Evolutionary conservation across 2,888 invertebrate species (phyloP).

Genomic region (Zelleria hepariella): DNA sequence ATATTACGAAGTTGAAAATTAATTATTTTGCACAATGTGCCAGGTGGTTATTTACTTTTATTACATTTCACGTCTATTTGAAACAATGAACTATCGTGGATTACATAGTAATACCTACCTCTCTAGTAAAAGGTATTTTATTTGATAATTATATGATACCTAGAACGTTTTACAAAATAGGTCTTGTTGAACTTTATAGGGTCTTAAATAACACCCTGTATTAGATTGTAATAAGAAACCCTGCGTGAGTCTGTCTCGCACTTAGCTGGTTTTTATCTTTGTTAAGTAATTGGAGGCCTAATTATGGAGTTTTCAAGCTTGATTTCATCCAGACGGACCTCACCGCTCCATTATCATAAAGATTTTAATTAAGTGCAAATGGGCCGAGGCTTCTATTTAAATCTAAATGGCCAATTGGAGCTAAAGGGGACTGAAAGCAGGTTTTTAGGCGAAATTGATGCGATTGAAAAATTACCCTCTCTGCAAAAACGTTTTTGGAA

Average conservation of each 20-base stretch:
- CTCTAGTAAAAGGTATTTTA: no score
- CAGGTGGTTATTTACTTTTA: background rate
- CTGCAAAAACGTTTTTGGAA: background rate
- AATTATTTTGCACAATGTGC: background rate
- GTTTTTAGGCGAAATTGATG: background rate
- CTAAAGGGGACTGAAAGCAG: background rate
- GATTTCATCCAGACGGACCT: background rate
- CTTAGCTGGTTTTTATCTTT: background rate
- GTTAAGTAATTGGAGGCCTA: background rate
- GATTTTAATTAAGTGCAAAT: slow-evolving; percentile 2
- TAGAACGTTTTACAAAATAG: no score
- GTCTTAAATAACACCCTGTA: no score
- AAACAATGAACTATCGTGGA: no score
- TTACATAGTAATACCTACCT: no score
- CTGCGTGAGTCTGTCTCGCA: no score
- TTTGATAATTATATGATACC: no score
- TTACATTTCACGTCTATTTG: background rate
- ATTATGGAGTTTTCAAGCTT: background rate
- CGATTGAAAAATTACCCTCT: background rate
- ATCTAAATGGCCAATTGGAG: background rate
- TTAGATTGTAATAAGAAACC: no score
- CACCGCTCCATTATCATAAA: background rate
- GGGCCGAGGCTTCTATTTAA: background rate
- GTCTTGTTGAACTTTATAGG: no score
- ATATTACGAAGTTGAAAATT: background rate